Base-by-base conservation (phyloP, 1,140 invertebrate genomes). In the Drosophila albomicans region DNA sequence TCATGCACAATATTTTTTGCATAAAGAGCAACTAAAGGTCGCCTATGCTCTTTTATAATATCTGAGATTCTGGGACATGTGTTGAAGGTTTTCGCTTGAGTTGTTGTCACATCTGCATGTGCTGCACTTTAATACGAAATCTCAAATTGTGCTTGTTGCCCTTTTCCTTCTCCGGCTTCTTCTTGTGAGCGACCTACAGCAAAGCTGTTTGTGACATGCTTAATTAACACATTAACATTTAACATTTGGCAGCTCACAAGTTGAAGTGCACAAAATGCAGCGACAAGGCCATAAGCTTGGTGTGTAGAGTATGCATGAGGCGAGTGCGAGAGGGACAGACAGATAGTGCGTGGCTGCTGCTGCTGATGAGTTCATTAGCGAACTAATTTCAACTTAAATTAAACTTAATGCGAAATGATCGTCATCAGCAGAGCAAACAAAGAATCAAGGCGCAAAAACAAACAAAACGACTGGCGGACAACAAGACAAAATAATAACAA, bases 201-300 rank as follows among this genome's bases (percentile, higher is more conserved):
- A 78, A 35, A 72, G 81, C 62, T 52, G 25, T 15, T 73, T 78
- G 75, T 82, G 81, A 73, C 62, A 73, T 63, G 35, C 75, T 87
- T 92, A 91, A 92, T 92, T 91, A 91, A 91, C 90, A 87, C 84
- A 89, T 91, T 91, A 91, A 90, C 75, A 67, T 78, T 91, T 91
- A 91, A 90, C 75, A 67, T 78, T 79, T 66, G 58, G 66, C 67
- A 64, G 45, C 30, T 35, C 28, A 56, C 30, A 15, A 8, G 30
- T 20, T 48, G 7, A 13, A 41, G 7, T 4, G 1, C 49, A 30
- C 51, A 4, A 54, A 54, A 4, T 52, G 51, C 51, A 52, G 6
- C 3, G 3, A 3, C 28, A 15, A 61, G 54, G 15, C 49, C 15
- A 73, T 69, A 67, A 52, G 57, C 75, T 52, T n/a, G 10, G 25